Evolutionary conservation across 2,888 invertebrate genomes (phyloP), one percentile per base, ranked within the genome.

Genomic region (Myopa tessellatipennis): DNA sequence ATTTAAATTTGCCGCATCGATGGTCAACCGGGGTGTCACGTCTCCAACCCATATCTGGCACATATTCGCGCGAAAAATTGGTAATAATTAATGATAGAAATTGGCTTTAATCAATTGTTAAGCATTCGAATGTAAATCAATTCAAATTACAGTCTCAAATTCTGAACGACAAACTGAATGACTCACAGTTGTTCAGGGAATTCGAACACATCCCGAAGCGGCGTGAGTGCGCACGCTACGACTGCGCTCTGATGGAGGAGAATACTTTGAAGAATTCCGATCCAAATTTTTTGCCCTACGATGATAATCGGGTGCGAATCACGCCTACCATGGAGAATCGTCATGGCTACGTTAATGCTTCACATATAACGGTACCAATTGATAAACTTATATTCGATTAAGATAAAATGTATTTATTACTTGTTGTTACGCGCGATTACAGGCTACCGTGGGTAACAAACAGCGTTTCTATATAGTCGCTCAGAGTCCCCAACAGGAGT

Each of bases 311-410:
- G 73, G 94, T 98, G 55, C 91, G 94, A 79, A 90, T 98, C 36
- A 93, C 93, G n/a, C 95, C 97, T 7, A 92, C 94, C 12, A 93
- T 94, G 84, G 92, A 92, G 83, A 98, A 98, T 89, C 93, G 94
- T 75, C 92, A 92, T 85, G 98, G 98, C 16, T 98, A 98, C 85
- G 95, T 98, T 82, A 98, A 98, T 90, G 97, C 97, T 1, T 97
- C 96, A 4, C 95, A 96, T 85, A 93, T 98, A 80, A 95, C 95
- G 84, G 96, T 96, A 88, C 87, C 12, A 12, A 10, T 61, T 40
- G 2, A 38, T 61, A 61, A 61, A 18, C 45, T 45, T 0, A 16
- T 14, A 5, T n/a, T 12, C 34, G 1, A 52, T 14, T 14, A 18
- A 40, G 6, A 8, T 61, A 50, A 60, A 45, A 26, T 45, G 14